Base-by-base conservation (phyloP, 2,113 vertebrate species). In the Crotalus helleri region DNA sequence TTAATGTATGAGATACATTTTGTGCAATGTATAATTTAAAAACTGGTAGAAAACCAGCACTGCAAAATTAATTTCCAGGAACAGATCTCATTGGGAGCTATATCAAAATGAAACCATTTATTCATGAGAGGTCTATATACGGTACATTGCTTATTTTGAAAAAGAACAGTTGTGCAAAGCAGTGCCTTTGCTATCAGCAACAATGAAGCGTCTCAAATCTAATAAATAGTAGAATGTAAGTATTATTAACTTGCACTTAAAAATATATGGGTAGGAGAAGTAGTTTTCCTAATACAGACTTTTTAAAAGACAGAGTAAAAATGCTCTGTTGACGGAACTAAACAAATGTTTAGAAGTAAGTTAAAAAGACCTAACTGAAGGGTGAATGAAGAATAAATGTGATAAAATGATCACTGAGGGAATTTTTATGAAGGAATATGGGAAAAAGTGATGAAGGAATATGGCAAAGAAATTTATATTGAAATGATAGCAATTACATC, bases 121-220 rank as follows among this genome's bases (percentile, higher is more conserved):
- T 64, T 92, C 54, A 51, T 21, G 19, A 51, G 46, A 1, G 1
- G 5, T 12, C 12, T 91, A 26, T 91, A 26, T 44, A 39, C 0
- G 39, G 39, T 39, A 46, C 24, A 17, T 59, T 85, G 49, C 44
- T 86, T 95, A 61, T 44, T 94, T 55, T 95, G 93, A 91, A 96
- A 96, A 97, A 93, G 88, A 87, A 94, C 10, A 92, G 93, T 96
- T 95, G 89, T 95, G 49, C 92, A 93, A 96, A 95, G 7, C 24
- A 26, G 95, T 94, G 55, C 21, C 93, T 88, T 93, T 96, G 94
- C 94, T 94, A 54, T 49, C 91, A 93, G 94, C 87, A 95, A 95
- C 94, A 92, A 57, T 92, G 74, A 92, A 61, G 90, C 53, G 94
- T 96, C 94, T 95, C 88, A 95, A 95, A 95, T 96, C 91, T 92